Evolutionary conservation across 2,113 vertebrate genomes (phyloP).

Genomic region (Nothocercus nigrocapillus): DNA sequence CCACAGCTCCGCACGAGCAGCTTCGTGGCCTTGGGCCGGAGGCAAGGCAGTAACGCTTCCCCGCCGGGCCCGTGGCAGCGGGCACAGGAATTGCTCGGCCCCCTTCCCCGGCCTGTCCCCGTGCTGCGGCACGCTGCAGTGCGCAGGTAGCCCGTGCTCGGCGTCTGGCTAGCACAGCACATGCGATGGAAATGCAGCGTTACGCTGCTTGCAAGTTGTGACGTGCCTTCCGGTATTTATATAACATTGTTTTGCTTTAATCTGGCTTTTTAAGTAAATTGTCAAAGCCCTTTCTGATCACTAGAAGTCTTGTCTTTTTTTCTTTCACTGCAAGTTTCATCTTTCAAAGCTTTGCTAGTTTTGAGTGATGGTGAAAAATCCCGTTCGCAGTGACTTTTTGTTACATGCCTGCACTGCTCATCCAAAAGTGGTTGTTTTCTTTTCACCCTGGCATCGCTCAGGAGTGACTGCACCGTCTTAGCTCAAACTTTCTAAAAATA

Average conservation of each 20-base stretch:
- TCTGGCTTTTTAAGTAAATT: slow-evolving; percentile 43
- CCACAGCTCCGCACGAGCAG: accelerated
- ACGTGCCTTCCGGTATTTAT: background rate
- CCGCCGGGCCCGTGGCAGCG: accelerated
- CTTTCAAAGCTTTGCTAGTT: slow-evolving; percentile 30
- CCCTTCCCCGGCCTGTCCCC: accelerated
- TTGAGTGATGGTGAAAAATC: slow-evolving; percentile 15
- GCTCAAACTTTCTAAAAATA: slow-evolving; percentile 56
- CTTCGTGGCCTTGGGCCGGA: accelerated
- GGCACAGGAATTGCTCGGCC: accelerated
- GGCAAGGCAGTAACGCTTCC: background rate
- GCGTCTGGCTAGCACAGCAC: background rate
- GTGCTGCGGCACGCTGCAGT: background rate
- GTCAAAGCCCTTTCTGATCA: slow-evolving; percentile 41
- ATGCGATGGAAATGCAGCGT: background rate
- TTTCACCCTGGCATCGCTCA: slow-evolving; percentile 33
- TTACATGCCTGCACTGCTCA: slow-evolving; percentile 7
- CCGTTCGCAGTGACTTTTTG: slow-evolving; percentile 38
- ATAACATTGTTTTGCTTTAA: slow-evolving; percentile 23
- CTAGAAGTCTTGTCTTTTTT: background rate
- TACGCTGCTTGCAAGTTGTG: background rate
- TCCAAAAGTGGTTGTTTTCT: slow-evolving; percentile 54
- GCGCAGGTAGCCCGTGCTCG: background rate
- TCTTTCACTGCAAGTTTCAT: background rate
- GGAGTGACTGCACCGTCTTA: slow-evolving; percentile 58